Evolutionary conservation across 2,797 vertebrate genomes (phyloP), one percentile per base, ranked within the genome.

Genomic region (Macropus fuliginosus): DNA sequence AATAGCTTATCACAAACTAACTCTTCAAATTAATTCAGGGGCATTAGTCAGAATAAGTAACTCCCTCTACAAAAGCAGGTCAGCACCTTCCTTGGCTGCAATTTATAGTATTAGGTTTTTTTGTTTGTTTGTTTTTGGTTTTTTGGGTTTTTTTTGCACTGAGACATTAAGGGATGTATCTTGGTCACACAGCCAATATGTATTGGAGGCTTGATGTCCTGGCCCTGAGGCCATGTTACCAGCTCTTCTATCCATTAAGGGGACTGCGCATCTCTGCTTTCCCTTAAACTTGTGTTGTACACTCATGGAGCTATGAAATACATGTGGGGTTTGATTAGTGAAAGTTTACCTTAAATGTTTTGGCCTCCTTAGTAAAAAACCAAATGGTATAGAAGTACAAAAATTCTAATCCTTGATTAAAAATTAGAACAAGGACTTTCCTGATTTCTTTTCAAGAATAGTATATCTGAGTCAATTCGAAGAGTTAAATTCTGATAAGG

Each of bases 361-460:
- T 59, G 29, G 27, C 57, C 31, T 94, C 54, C 54, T 94, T 92
- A 46, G n/a, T 81, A 12, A n/a, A 96, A 90, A 21, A 62, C 94
- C 96, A 93, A 46, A 40, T 8, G 14, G 40, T 55, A 29, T 18
- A 12, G 89, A 93, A 46, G 90, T 16, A 93, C 27, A 5, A 54
- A 94, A 95, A 50, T 5, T 66, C 62, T 66, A 66, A 66, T 34
- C 93, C 56, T 59, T 81, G 14, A 95, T 66, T 92, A 74, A 93
- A 96, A 94, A 87, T 21, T 66, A 96, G 89, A 92, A 55, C 87
- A 90, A 56, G 40, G 40, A 4, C 18, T 54, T 34, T 54, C 5
- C 50, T n/a, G 29, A 14, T 24, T 40, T 46, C 66, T 54, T 93
- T 95, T 94, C 90, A 92, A 97, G 87, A 94, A 91, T 4, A 91